Evolutionary conservation across 2,113 vertebrate genomes (phyloP).

Genomic region (Hystrix brachyura): DNA sequence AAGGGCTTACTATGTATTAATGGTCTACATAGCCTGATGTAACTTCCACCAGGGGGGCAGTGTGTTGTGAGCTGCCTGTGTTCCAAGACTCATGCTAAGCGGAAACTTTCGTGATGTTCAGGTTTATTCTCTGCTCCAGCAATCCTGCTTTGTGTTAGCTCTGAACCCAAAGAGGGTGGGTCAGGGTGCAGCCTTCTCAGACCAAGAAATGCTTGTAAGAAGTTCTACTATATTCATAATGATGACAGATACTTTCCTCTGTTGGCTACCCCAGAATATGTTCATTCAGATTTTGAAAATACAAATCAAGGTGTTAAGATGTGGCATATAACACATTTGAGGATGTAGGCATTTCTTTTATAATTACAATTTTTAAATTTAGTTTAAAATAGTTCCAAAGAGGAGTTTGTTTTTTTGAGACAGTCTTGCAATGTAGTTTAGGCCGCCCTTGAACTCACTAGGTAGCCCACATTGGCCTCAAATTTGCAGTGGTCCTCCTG

Average conservation of each 20-base stretch:
- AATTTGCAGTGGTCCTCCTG: not conserved
- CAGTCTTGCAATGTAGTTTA: not conserved
- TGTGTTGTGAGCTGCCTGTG: not conserved
- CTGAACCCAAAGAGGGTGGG: not conserved
- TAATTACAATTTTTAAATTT: not conserved
- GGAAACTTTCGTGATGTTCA: not conserved
- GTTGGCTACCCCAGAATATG: not conserved
- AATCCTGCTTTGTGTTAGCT: slow-evolving; percentile 31
- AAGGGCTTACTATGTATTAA: not conserved
- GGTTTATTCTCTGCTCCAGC: not conserved
- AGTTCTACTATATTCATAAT: not conserved
- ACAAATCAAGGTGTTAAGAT: slow-evolving; percentile 1
- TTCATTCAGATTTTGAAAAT: not conserved
- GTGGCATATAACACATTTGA: not conserved
- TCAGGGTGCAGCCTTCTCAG: slow-evolving; percentile 4
- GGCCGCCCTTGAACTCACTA: not conserved
- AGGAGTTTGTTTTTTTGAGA: not conserved
- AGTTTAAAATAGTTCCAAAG: not conserved
- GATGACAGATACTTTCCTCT: slow-evolving; percentile 13
- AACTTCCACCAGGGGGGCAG: not conserved
- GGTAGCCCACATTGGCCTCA: not conserved
- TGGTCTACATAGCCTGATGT: not conserved
- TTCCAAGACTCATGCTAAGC: not conserved
- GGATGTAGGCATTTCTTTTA: not conserved
- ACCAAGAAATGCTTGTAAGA: slow-evolving; percentile 55